These are phyloP conservation scores for Aspidapion aeneum DNA, from an alignment of 2,888 invertebrate genomes.

Conservation along the genomic window DNA sequence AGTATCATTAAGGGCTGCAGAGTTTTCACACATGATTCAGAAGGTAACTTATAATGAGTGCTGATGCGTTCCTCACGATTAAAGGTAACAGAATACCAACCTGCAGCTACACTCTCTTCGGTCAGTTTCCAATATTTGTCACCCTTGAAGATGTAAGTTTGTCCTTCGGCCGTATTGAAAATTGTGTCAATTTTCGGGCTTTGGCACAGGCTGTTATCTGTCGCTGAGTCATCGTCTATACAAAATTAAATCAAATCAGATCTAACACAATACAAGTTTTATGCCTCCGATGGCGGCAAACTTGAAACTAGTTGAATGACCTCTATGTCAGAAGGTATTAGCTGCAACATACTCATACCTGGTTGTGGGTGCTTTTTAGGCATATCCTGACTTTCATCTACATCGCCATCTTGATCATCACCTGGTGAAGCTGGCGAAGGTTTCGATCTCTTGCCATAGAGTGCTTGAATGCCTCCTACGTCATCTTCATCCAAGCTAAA, in stretches of 20 bases:
- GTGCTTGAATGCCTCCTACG: constrained; percentile 75
- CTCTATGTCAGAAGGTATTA: too few species aligned
- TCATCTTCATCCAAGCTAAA: constrained; percentile 81
- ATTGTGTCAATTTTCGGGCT: constrained; percentile 84
- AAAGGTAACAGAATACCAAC: too few species aligned
- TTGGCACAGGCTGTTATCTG: constrained; percentile 71
- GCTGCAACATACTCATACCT: too few species aligned
- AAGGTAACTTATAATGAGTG: too few species aligned
- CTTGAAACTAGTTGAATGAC: too few species aligned
- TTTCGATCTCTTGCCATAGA: constrained; percentile 65
- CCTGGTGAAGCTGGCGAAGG: constrained; percentile 26
- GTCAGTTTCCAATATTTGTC: constrained; percentile 85
- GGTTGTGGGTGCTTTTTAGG: constrained; percentile 17
- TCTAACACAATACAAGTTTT: too few species aligned
- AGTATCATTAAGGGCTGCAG: too few species aligned
- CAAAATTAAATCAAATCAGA: too few species aligned
- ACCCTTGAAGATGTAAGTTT: constrained; percentile 89
- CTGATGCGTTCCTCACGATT: too few species aligned
- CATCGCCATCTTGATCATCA: constrained; percentile 35
- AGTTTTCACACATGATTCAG: too few species aligned
- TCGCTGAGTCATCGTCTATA: constrained; percentile 47
- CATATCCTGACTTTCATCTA: constrained; percentile 29
- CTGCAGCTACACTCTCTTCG: constrained; percentile 73
- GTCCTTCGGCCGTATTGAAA: constrained; percentile 84
- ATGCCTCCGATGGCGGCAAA: too few species aligned